Conservation (phyloP, 2,888 invertebrate genomes). For the Poecilobothrus nobilitatus region DNA sequence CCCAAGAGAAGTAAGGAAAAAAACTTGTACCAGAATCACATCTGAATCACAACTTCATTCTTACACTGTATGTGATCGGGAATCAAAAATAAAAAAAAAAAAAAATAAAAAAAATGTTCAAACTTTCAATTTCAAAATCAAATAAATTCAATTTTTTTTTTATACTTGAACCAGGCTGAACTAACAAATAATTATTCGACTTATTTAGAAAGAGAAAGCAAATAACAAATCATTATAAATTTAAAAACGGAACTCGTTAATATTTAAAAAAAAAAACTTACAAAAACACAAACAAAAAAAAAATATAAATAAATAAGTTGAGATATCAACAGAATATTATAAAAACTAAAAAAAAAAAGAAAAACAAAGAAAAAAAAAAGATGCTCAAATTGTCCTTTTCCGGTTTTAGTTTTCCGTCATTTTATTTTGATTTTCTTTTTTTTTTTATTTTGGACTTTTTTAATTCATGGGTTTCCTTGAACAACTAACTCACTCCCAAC, state of each 20-base stretch:
- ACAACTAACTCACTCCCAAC: no score
- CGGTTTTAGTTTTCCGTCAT: conserved; percentile 1
- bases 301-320: neutral
- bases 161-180: no score
- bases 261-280: neutral
- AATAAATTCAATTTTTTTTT: no score
- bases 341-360: neutral
- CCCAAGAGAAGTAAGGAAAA: no score
- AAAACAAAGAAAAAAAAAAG: neutral
- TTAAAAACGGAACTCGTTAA: neutral
- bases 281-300: no score
- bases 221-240: neutral
- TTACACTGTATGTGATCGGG: no score
- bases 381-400: conserved; percentile 3
- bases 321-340: neutral
- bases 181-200: no score
- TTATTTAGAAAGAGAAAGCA: neutral
- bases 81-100: no score
- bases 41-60: no score
- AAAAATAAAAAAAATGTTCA: no score
- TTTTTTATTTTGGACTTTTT: neutral
- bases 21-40: no score
- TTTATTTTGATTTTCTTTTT: neutral
- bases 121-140: no score
- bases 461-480: neutral